phyloP scores from a whole-genome alignment of 2,888 invertebrate species.

The Eristalis arbustorum region DNA sequence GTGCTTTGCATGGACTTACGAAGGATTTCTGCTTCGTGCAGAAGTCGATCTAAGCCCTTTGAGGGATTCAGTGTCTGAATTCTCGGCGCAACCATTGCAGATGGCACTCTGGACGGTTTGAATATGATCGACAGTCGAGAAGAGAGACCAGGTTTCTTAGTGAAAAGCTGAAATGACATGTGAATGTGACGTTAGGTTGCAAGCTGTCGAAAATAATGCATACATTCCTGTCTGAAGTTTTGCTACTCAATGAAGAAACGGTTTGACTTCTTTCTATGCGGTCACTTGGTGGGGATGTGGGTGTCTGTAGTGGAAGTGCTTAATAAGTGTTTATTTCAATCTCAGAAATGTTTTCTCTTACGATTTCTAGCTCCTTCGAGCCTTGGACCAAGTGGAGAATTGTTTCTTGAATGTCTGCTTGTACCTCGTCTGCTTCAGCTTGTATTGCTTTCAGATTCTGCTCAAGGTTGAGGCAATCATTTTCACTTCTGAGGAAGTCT shows the following conservation, averaged over 20 bases:
- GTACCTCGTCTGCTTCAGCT: neutral
- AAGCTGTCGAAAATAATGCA: neutral
- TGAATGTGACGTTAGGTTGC: neutral
- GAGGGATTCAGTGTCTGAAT: neutral
- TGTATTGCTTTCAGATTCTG: neutral
- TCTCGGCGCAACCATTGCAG: neutral
- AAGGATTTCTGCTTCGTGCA: slow-evolving; percentile 45
- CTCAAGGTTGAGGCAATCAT: slow-evolving; percentile 12
- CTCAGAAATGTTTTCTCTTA: neutral
- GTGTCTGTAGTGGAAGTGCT: neutral
- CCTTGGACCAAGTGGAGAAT: slow-evolving; percentile 40
- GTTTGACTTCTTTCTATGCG: neutral
- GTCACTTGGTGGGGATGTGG: neutral
- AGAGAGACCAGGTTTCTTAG: slow-evolving; percentile 26
- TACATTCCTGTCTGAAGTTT: neutral
- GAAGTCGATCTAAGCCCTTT: slow-evolving; percentile 38
- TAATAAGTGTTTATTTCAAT: neutral
- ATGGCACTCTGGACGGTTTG: neutral
- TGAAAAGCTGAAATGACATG: neutral
- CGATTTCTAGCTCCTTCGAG: slow-evolving; percentile 8
- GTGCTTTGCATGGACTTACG: slow-evolving; percentile 37
- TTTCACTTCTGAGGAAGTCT: neutral
- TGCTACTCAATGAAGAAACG: neutral
- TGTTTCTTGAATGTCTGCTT: neutral
- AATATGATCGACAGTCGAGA: slow-evolving; percentile 26